Conservation (phyloP, 2,888 invertebrate species). For the Aphrophora alni region DNA sequence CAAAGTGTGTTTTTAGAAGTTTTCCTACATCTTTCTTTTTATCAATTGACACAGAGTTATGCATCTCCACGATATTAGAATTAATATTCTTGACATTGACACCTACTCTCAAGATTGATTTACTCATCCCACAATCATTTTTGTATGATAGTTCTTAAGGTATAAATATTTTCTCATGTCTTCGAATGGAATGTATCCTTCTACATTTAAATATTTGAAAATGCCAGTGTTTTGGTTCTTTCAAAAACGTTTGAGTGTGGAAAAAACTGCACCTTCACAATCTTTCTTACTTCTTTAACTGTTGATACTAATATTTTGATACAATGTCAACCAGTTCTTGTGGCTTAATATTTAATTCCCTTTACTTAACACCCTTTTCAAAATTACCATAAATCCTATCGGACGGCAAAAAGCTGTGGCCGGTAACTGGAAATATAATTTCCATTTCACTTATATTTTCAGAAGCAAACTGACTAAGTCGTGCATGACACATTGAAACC, state of each 20-base stretch:
- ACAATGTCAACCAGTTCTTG: constrained; percentile 34
- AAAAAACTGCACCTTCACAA: not conserved
- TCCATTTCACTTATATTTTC: constrained; percentile 38
- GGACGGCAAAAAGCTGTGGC: constrained; percentile 52
- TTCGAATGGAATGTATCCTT: too few species aligned
- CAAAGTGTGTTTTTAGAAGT: too few species aligned
- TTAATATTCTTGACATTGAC: too few species aligned
- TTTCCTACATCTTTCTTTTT: too few species aligned
- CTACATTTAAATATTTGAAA: constrained; percentile 26
- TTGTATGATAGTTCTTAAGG: too few species aligned
- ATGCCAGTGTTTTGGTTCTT: constrained; percentile 24
- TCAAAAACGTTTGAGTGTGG: not conserved
- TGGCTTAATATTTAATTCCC: constrained; percentile 42
- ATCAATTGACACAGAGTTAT: too few species aligned
- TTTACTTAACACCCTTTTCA: constrained; percentile 47
- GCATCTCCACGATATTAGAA: too few species aligned
- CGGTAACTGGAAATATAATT: constrained; percentile 50
- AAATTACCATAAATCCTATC: constrained; percentile 52
- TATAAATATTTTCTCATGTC: too few species aligned
- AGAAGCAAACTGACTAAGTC: constrained; percentile 50
- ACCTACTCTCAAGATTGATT: too few species aligned
- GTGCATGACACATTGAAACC: constrained; percentile 51
- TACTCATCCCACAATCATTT: too few species aligned
- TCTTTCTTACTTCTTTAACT: constrained; percentile 36
- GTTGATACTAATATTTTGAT: constrained; percentile 3